These are phyloP conservation scores for Seira musarum DNA, from an alignment of 2,888 invertebrate species.

Conservation along the genomic window DNA sequence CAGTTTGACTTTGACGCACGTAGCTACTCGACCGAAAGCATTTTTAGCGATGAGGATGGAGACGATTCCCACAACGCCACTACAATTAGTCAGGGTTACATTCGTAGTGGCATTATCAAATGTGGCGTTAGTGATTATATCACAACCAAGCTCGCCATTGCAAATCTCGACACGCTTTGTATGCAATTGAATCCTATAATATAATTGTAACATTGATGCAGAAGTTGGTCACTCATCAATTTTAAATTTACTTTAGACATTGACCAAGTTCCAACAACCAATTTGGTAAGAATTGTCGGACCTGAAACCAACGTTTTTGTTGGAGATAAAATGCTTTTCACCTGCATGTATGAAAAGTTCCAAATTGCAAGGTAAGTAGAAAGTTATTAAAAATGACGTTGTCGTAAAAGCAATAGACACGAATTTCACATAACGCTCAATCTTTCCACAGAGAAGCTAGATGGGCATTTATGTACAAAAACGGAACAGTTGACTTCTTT, in stretches of 20 bases:
- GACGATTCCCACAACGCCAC: slow-evolving; percentile 51
- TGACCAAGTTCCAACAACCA: slow-evolving; percentile 51
- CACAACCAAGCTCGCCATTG: slow-evolving; percentile 58
- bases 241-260: slow-evolving; percentile 49
- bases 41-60: slow-evolving; percentile 60
- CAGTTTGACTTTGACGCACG: slow-evolving; percentile 59
- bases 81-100: slow-evolving; percentile 60
- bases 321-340: slow-evolving; percentile 63
- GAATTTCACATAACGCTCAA: too few species aligned
- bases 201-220: not conserved
- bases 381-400: too few species aligned
- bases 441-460: too few species aligned
- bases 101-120: slow-evolving; percentile 60
- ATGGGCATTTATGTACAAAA: slow-evolving; percentile 58
- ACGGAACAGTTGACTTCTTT: slow-evolving; percentile 59
- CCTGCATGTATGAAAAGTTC: slow-evolving; percentile 62
- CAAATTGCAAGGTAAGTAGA: slow-evolving; percentile 59
- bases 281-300: slow-evolving; percentile 59
- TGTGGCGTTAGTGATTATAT: slow-evolving; percentile 61
- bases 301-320: slow-evolving; percentile 63
- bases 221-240: not conserved
- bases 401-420: too few species aligned
- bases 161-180: slow-evolving; percentile 61
- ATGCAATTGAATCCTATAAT: slow-evolving; percentile 5
- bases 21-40: slow-evolving; percentile 56